Base-by-base conservation (phyloP, 2,797 vertebrate species). In the Psittacula echo region DNA sequence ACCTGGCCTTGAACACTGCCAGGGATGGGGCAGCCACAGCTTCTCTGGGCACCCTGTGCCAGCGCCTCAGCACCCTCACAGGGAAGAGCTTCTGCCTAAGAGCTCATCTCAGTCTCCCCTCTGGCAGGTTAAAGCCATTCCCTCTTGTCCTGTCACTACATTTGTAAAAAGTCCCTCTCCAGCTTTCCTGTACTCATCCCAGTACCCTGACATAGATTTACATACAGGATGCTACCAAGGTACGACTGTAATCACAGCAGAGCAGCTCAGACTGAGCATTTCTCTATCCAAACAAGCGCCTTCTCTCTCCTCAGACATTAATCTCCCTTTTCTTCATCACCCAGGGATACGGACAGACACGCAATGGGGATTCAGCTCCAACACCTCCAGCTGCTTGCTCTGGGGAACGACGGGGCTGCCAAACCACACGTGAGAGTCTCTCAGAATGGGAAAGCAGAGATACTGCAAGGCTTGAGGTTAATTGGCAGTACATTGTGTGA, bases 381-480 rank as follows among this genome's bases (percentile, higher is more conserved):
- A 41, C 2, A 4, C 60, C 47, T 77, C 58, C 79, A 75, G 58
- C 45, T 48, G 51, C 87, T 75, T 56, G 42, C 74, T 51, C 51
- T 19, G 1, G n/a, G n/a, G 79, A 64, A 54, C 61, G 60, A 50
- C 7, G 5, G 42, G 19, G 44, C 64, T 93, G 77, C 71, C 81
- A 83, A 81, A 72, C 54, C 74, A 39, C 3, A 0, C 2, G 3
- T 16, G 67, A 65, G 21, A 60, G 24, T 6, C 66, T 72, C 79
- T 62, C 80, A 86, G 81, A 50, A 42, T 29, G 54, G 54, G 47
- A 94, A 27, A 92, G 62, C 58, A 19, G 41, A 67, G 81, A 67
- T 68, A 58, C 24, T 68, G 68, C 56, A 89, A 80, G 85, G 81
- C 85, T 8, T 89, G 81, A 82, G 78, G 90, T 92, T 56, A 80